Percentiles rank a stretch among this genome's conserved stretches.
phyloP scores from a whole-genome alignment of 2,113 vertebrate genomes.

The Psittacus erithacus region DNA sequence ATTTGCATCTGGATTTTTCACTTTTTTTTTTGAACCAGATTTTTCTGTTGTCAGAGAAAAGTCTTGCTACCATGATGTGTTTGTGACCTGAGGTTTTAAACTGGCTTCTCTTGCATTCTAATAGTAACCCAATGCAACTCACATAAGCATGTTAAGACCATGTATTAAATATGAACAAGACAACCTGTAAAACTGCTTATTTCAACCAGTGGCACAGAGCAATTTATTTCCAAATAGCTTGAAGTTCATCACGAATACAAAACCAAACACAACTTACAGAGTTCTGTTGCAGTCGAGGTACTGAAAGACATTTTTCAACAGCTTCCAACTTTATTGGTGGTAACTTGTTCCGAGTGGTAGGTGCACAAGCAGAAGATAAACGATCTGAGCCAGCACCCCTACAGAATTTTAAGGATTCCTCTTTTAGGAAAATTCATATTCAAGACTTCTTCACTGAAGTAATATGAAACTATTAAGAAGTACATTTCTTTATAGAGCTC shows the following conservation, averaged over 20 bases:
- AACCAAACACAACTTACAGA: constrained; percentile 68
- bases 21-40: not conserved
- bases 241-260: not conserved
- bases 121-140: not conserved
- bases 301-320: constrained; percentile 54
- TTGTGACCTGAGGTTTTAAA: not conserved
- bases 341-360: constrained; percentile 62
- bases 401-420: not conserved
- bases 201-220: not conserved
- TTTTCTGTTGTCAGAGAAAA: not conserved
- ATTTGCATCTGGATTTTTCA: not conserved
- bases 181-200: not conserved
- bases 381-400: constrained; percentile 70
- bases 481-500: not conserved
- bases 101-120: not conserved
- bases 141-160: not conserved
- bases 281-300: constrained; percentile 49
- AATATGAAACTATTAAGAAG: not conserved
- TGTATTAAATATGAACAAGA: not conserved
- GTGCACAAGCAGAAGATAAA: constrained; percentile 54
- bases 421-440: not conserved
- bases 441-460: not conserved
- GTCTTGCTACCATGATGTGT: not conserved
- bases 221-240: not conserved
- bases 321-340: constrained; percentile 75